Evolutionary conservation across 2,113 vertebrate species (phyloP), one percentile per base, ranked within the genome.

Genomic region (Todiramphus saurophagus): DNA sequence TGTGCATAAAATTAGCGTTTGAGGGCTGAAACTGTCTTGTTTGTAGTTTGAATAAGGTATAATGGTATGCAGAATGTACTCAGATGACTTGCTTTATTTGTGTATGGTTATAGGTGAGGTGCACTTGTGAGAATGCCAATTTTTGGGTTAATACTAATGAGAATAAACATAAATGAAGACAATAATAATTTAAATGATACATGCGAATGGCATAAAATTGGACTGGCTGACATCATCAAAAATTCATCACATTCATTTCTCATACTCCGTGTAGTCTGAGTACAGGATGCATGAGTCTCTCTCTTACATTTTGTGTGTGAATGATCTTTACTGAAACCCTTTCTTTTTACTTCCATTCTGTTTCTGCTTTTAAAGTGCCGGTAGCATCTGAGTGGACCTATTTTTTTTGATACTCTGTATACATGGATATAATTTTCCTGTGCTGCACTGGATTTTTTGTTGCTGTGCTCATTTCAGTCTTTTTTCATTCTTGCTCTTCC

Each of bases 201-300:
- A 21, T 28, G 20, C 69, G 67, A 86, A 56, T 41, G 4, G 20
- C 64, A 55, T 4, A 19, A 87, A 83, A 51, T 77, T 67, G 25
- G 16, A 18, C 44, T 77, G 59, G 19, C 18, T 80, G 80, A 12
- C 56, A 2, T 66, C 23, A 73, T 84, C 23, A 66, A 62, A 83
- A 84, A 79, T 72, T 59, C 13, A 12, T 50, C 23, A 18, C 3
- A 8, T 33, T 44, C 4, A 11, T 43, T 84, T 72, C 39, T 75
- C 78, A 30, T 19, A 17, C 27, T 69, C 0, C 13, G 1, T 41
- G 30, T 63, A 51, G 9, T 33, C 33, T 35, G 44, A 85, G 37
- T 24, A 28, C 31, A 59, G 62, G 30, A n/a, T 4, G 0, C 76
- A 19, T 1, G 0, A n/a, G 39, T 33, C 3, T 80, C n/a, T 58